Evolutionary conservation across 2,888 invertebrate genomes (phyloP), one percentile per base, ranked within the genome.

Genomic region (Scaeva pyrastri): DNA sequence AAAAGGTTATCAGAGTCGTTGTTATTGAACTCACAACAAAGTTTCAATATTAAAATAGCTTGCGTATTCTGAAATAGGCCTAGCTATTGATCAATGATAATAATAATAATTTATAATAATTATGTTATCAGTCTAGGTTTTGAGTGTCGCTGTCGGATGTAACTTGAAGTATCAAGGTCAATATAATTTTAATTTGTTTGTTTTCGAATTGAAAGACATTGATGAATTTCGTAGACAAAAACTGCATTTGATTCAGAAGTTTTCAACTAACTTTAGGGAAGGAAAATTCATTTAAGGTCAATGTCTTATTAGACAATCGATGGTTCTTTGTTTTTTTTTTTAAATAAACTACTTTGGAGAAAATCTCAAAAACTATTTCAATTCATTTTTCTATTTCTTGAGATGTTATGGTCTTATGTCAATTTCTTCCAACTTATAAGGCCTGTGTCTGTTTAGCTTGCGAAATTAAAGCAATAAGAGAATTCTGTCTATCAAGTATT

Each of bases 1-100:
- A 43, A 72, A 66, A 82, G 77, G 77, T 82, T 82, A 82, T 82
- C 82, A 72, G 19, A 60, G 39, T 50, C 21, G 50, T 66, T 58
- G 58, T 50, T 58, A 43, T 41, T 43, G 75, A 81, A 62, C 70
- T 55, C 23, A 66, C 56, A 50, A 48, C 52, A 58, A 60, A 21
- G 62, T 72, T 21, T 14, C 21, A 60, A 66, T 72, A 23, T 43
- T 31, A 52, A 66, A 26, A 58, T 50, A 64, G 6, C 23, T 58
- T 58, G 48, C 55, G 16, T 56, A 21, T 64, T 43, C 19, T 66
- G 8, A 50, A 26, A 31, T 39, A 58, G 74, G 50, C 45, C 58
- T 56, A n/a, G n/a, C 31, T 31, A 50, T 79, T 52, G 58, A 74
- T 74, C 56, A 58, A 23, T 48, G 45, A 56, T 16, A 64, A 60